These are phyloP conservation scores for Eristalis arbustorum DNA, from an alignment of 2,888 invertebrate species.

Conservation along the genomic window DNA sequence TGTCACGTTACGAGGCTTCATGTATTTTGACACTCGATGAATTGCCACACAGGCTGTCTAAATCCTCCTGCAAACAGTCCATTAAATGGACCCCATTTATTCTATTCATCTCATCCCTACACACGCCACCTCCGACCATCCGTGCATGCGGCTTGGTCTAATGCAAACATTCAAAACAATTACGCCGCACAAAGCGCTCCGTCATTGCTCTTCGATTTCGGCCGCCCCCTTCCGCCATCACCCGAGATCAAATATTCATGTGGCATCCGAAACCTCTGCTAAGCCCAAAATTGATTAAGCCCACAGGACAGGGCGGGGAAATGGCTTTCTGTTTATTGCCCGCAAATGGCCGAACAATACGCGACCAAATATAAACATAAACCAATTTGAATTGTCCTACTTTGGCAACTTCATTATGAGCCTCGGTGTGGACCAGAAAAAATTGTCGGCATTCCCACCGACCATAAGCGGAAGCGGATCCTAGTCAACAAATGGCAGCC, in stretches of 20 bases:
- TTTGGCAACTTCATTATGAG: constrained; percentile 17
- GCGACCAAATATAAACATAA: constrained; percentile 1
- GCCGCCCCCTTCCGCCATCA: background rate
- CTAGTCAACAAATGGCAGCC: constrained; percentile 28
- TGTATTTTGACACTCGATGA: background rate
- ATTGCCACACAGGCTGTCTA: background rate
- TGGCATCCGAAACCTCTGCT: background rate
- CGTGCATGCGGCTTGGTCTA: background rate
- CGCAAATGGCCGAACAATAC: constrained; percentile 5
- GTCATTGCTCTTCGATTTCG: background rate
- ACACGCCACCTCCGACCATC: background rate
- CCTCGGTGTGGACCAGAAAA: background rate
- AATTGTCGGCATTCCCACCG: background rate
- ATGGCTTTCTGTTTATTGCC: constrained; percentile 7
- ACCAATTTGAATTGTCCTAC: constrained; percentile 20
- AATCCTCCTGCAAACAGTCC: background rate
- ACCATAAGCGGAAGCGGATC: constrained; percentile 40
- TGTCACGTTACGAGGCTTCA: background rate
- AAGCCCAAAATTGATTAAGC: constrained; percentile 2
- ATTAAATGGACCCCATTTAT: background rate
- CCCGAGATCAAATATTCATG: background rate
- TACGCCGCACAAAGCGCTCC: background rate
- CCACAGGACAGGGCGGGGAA: background rate
- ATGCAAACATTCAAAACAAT: background rate
- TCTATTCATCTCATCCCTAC: background rate